Evolutionary conservation across 1,140 invertebrate species (phyloP).

Genomic region (Aphis craccivora): DNA sequence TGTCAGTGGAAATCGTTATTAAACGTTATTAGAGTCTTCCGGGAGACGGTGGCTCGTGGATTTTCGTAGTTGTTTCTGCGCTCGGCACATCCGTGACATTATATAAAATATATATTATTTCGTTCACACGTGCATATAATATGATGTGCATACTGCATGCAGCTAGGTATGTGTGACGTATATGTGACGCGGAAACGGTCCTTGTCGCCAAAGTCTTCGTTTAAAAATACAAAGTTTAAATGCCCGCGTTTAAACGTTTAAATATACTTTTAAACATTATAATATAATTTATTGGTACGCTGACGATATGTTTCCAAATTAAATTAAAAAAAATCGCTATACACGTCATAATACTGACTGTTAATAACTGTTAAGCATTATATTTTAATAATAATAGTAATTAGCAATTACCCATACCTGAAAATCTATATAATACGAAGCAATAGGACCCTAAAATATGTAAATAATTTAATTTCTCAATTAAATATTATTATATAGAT

Average conservation of each 20-base stretch:
- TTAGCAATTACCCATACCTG: neutral
- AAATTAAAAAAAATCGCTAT: neutral
- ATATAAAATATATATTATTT: conserved; percentile 29
- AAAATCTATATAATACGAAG: neutral
- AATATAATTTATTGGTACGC: neutral
- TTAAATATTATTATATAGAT: neutral
- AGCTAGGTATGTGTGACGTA: neutral
- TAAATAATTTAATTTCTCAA: neutral
- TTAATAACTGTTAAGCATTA: neutral
- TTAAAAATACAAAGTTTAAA: neutral
- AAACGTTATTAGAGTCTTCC: conserved; percentile 56
- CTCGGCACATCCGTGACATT: conserved; percentile 20
- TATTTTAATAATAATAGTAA: neutral
- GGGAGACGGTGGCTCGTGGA: conserved; percentile 24
- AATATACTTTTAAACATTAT: neutral
- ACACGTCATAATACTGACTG: too few species aligned
- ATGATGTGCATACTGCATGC: neutral
- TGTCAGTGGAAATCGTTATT: conserved; percentile 52
- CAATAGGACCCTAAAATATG: neutral
- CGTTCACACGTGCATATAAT: conserved; percentile 2
- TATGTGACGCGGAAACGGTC: neutral
- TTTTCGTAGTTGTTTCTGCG: conserved; percentile 39
- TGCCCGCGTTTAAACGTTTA: neutral
- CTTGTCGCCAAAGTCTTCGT: neutral
- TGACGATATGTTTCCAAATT: neutral